phyloP scores from a whole-genome alignment of 1,140 invertebrate species.

The Drosophila nigromelanica region DNA sequence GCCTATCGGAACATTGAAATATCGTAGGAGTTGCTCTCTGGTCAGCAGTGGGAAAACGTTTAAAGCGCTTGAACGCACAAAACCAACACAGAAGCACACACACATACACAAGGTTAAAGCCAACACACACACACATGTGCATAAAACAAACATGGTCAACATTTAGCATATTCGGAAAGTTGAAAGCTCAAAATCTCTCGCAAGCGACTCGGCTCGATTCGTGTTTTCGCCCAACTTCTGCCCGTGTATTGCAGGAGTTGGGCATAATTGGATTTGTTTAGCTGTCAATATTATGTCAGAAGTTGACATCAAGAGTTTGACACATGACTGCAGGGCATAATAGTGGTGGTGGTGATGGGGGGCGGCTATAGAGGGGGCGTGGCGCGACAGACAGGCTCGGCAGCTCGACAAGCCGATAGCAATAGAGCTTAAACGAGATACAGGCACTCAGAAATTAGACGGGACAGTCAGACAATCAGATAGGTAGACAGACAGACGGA shows the following conservation, averaged over 20 bases:
- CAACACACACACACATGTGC: not conserved
- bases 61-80: constrained; percentile 62
- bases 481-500: constrained; percentile 15
- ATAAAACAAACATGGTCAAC: constrained; percentile 35
- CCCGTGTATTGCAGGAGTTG: constrained; percentile 47
- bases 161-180: constrained; percentile 56
- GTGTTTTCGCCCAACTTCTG: not conserved
- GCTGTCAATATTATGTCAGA: constrained; percentile 82
- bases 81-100: not conserved
- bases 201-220: constrained; percentile 3
- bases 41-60: constrained; percentile 47
- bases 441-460: constrained; percentile 31
- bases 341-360: not conserved
- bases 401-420: constrained; percentile 35
- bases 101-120: not conserved
- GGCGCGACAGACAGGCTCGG: constrained; percentile 39
- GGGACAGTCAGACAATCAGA: constrained; percentile 20
- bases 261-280: constrained; percentile 82
- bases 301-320: constrained; percentile 74
- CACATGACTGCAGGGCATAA: constrained; percentile 27
- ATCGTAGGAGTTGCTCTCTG: constrained; percentile 26
- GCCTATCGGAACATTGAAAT: constrained; percentile 48
- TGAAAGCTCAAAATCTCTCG: constrained; percentile 10
- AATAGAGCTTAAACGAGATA: constrained; percentile 18
- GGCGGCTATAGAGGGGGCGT: constrained; percentile 7